phyloP scores from a whole-genome alignment of 2,113 vertebrate species.

The Platycercus adscitus region DNA sequence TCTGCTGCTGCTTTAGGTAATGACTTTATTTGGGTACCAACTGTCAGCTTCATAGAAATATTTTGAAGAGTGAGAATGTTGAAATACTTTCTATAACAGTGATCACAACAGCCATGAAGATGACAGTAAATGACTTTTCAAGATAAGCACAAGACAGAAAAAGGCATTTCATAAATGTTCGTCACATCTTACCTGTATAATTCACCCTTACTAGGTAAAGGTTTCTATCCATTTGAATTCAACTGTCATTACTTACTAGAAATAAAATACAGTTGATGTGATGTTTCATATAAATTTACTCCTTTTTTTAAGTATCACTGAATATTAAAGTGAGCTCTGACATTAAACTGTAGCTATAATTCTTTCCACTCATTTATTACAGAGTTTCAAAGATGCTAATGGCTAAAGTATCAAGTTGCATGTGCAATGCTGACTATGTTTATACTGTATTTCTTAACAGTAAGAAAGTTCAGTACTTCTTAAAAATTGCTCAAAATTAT shows the following conservation, averaged over 20 bases:
- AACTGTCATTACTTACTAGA: not conserved
- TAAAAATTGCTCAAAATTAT: not conserved
- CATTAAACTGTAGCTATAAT: not conserved
- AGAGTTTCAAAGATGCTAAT: not conserved
- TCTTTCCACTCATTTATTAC: not conserved
- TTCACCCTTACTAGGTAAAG: not conserved
- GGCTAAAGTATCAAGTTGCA: not conserved
- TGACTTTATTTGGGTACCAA: constrained; percentile 43
- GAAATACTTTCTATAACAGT: constrained; percentile 7
- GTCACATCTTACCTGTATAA: not conserved
- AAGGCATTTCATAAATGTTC: not conserved
- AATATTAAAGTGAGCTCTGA: not conserved
- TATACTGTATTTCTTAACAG: not conserved
- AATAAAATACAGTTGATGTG: not conserved
- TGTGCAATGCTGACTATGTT: not conserved
- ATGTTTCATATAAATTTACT: not conserved
- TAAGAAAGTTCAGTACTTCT: not conserved
- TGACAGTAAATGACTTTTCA: constrained; percentile 29
- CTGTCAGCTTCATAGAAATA: constrained; percentile 40
- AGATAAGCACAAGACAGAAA: not conserved
- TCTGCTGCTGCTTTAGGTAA: not conserved
- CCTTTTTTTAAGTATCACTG: not conserved
- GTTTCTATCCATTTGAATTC: not conserved
- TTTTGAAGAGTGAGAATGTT: not conserved
- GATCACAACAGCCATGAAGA: constrained; percentile 33